Base-by-base conservation (phyloP, 2,888 invertebrate genomes). In the Isotomurus palustris region DNA sequence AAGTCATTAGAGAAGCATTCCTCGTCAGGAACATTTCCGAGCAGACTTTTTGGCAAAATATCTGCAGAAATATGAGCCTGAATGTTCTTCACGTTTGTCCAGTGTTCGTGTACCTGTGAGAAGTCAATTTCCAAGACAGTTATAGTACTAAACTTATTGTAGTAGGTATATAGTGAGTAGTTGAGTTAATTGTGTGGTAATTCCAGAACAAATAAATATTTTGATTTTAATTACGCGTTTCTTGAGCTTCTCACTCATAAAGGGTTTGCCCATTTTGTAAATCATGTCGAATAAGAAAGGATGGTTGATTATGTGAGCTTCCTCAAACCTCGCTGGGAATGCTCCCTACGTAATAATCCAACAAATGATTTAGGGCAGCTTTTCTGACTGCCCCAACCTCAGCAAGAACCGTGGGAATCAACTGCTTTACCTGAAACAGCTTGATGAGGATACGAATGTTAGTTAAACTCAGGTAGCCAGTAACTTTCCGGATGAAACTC, bases 41-140 rank as follows among this genome's bases (percentile, higher is more conserved):
- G n/a, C n/a, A 83, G 82, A 43, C 83, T 82, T 6, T 73, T 66
- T 0, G 84, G 84, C 48, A 84, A 73, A 50, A 80, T 75, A 27
- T 78, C 75, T 21, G 74, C 73, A 22, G 78, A 76, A 6, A 84
- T 73, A 29, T 75, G 73, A 24, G 78, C 72, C 43, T 79, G 76
- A n/a, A 83, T 72, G 8, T 75, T 74, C 12, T 75, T 71, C 6
- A 75, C 69, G 5, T 76, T 77, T 1, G 73, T 72, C 29, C 77
- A 78, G 72, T 83, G 81, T 21, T 83, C 78, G 67, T 76, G 75
- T 36, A 77, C 59, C 76, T 77, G 21, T 38, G 41, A 66, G 21
- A 22, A 25, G 3, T 49, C 40, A 29, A 27, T 35, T 27, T 17
- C 14, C 21, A 22, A 43, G 32, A 14, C 22, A 38, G 27, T 51